These are phyloP conservation scores for Myzus persicae DNA, from an alignment of 1,140 invertebrate genomes.

Conservation along the genomic window DNA sequence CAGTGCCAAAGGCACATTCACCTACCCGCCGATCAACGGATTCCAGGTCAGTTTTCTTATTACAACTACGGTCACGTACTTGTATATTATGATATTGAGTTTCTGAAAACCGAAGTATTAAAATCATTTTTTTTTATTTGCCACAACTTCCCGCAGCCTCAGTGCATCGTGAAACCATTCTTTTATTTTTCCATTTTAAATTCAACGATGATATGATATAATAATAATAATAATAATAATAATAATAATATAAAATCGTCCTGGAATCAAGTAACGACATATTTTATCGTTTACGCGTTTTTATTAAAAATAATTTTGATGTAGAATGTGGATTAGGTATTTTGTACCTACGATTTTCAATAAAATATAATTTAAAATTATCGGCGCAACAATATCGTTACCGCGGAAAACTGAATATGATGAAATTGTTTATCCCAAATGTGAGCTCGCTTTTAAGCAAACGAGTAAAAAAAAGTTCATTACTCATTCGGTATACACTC, in stretches of 20 bases:
- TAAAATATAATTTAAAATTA: neutral
- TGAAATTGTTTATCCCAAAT: neutral
- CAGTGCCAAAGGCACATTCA: conserved; percentile 76
- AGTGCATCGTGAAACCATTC: neutral
- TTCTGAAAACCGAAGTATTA: neutral
- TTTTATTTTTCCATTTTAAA: too few relatives aligned
- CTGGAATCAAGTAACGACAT: too few relatives aligned
- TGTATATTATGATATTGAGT: neutral
- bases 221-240: neutral
- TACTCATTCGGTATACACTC: neutral
- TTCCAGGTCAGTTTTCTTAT: conserved; percentile 69
- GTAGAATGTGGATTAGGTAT: too few relatives aligned
- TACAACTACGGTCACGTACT: neutral
- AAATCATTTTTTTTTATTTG: neutral
- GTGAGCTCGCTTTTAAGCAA: neutral
- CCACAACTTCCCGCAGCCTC: neutral
- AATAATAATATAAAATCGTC: neutral
- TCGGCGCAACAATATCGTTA: neutral
- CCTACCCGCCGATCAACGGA: conserved; percentile 59
- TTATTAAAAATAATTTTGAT: too few relatives aligned
- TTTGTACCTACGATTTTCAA: too few relatives aligned
- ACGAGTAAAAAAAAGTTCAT: neutral
- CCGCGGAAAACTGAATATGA: neutral
- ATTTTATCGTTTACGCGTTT: neutral
- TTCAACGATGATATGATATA: neutral